Conservation (phyloP, 2,113 vertebrate species). For the Python bivittatus region DNA sequence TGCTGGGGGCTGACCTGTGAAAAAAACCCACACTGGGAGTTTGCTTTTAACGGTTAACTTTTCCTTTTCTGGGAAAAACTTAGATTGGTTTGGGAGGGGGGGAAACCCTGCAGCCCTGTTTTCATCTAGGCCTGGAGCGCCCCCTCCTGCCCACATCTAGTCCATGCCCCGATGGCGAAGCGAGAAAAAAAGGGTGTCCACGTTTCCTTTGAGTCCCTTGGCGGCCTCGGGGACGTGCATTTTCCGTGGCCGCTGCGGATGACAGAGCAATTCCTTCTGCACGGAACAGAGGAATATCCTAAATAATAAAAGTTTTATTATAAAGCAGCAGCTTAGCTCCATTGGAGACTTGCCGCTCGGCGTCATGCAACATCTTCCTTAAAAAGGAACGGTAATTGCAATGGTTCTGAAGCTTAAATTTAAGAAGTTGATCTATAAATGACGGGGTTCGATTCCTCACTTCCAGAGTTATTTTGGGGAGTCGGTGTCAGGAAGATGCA, state of each 20-base stretch:
- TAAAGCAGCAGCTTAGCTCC: neutral
- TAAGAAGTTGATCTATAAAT: neutral
- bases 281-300: neutral
- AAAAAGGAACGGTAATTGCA: neutral
- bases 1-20: neutral
- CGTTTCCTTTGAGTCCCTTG: neutral
- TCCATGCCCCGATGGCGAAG: neutral
- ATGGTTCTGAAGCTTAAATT: neutral
- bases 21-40: neutral
- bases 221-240: neutral
- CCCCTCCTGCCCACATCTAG: neutral
- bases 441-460: neutral
- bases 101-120: rapidly evolving
- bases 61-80: neutral
- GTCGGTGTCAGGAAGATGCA: neutral
- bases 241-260: neutral
- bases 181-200: neutral
- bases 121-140: neutral
- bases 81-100: rapidly evolving
- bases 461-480: neutral
- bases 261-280: neutral
- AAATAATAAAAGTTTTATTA: neutral
- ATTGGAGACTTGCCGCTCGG: neutral
- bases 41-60: neutral
- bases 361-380: neutral